Percentiles rank a stretch among this genome's conserved stretches.
Evolutionary conservation across 2,797 vertebrate species (phyloP).

Genomic region (Lacerta viridis): DNA sequence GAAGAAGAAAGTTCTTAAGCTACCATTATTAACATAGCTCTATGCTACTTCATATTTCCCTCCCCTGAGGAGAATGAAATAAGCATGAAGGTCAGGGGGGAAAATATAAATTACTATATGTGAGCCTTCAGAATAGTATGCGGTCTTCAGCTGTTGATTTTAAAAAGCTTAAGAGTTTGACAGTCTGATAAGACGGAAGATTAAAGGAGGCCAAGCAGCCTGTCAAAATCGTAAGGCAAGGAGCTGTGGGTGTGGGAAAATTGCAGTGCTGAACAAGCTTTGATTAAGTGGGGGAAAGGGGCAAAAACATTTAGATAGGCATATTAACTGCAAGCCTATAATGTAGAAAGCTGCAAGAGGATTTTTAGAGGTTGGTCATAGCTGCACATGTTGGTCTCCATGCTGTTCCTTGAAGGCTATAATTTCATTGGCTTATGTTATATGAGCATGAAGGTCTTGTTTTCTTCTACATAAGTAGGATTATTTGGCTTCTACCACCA

Average conservation of each 20-base stretch:
- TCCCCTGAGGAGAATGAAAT: background rate
- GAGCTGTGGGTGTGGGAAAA: background rate
- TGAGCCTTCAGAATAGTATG: background rate
- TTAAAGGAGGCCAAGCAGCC: background rate
- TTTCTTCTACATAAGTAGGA: background rate
- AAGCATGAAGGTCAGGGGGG: background rate
- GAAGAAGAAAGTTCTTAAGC: background rate
- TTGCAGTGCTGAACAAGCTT: background rate
- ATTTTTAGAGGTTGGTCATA: background rate
- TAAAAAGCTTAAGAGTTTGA: conserved; percentile 7
- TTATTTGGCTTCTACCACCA: background rate
- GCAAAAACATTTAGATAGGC: background rate
- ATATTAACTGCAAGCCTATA: conserved; percentile 1
- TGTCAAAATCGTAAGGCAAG: conserved; percentile 9
- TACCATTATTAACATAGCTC: conserved; percentile 3
- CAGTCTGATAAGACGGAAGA: background rate
- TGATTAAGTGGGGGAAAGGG: background rate
- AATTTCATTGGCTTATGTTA: background rate
- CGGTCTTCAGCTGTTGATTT: conserved; percentile 8
- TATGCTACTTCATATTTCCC: background rate
- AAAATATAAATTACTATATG: background rate
- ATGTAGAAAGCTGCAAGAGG: background rate
- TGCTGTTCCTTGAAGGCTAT: background rate
- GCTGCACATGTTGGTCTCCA: background rate
- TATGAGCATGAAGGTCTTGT: background rate